Percentiles rank a stretch among this genome's conserved stretches.
Conservation (phyloP, 2,888 invertebrate genomes). For the Tryphoninae sp. region DNA sequence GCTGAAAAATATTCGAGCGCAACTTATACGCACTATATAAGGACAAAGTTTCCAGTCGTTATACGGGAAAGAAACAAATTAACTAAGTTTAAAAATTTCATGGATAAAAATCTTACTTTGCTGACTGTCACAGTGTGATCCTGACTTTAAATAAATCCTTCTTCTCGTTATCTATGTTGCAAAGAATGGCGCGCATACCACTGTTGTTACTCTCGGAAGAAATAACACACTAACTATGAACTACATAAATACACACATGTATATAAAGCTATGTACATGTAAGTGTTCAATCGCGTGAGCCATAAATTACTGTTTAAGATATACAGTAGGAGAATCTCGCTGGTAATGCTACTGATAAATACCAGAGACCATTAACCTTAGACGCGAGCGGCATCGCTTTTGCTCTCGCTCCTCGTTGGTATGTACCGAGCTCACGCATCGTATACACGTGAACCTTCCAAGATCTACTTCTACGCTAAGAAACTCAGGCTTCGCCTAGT, state of each 20-base stretch:
- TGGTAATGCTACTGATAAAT: constrained; percentile 69
- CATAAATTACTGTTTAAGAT: constrained; percentile 68
- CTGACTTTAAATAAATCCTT: background rate
- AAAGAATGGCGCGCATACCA: constrained; percentile 13
- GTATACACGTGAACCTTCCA: constrained; percentile 29
- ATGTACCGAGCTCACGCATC: constrained; percentile 23
- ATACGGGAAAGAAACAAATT: background rate
- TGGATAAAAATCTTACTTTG: background rate
- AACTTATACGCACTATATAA: background rate
- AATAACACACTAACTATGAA: background rate
- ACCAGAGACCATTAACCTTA: constrained; percentile 69
- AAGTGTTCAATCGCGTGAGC: constrained; percentile 60
- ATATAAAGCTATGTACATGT: background rate
- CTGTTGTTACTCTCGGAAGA: background rate
- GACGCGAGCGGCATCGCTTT: constrained; percentile 57
- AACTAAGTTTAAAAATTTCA: background rate
- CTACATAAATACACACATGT: background rate
- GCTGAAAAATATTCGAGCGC: background rate
- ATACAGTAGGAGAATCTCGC: constrained; percentile 50
- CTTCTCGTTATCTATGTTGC: background rate
- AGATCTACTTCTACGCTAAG: constrained; percentile 38
- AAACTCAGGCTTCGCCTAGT: constrained; percentile 9
- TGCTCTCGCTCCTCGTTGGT: constrained; percentile 22
- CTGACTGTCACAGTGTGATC: background rate
- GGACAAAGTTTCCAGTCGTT: too few relatives aligned